Percentiles rank a stretch among this genome's conserved stretches.
phyloP scores from a whole-genome alignment of 2,797 vertebrate species.

The Chrosomus eos region DNA sequence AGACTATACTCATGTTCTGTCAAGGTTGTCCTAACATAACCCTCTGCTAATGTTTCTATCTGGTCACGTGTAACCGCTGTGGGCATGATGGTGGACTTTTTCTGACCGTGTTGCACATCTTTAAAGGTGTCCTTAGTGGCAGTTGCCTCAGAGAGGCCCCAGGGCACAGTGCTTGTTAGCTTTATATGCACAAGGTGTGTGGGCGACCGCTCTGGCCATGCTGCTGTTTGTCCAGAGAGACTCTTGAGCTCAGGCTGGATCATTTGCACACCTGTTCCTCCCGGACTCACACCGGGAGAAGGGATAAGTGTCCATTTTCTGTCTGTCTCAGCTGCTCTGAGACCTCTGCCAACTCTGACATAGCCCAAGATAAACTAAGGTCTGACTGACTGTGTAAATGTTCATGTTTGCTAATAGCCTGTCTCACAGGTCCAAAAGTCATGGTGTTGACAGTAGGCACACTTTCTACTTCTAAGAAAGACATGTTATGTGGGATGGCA shows the following conservation, averaged over 20 bases:
- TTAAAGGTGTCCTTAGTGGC: not conserved
- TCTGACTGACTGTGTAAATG: constrained; percentile 35
- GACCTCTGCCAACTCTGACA: constrained; percentile 28
- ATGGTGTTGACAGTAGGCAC: constrained; percentile 18
- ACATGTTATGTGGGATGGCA: constrained; percentile 24
- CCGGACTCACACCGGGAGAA: constrained; percentile 12
- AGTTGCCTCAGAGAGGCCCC: constrained; percentile 27
- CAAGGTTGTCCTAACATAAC: constrained; percentile 21
- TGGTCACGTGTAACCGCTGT: constrained; percentile 4
- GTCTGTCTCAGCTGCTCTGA: constrained; percentile 3
- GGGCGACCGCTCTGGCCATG: constrained; percentile 26
- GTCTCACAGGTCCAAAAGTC: not conserved
- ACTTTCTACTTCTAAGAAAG: constrained; percentile 39
- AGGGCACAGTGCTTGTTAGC: constrained; percentile 25
- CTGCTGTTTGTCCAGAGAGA: constrained; percentile 42
- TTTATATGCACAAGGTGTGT: constrained; percentile 10
- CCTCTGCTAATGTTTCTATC: constrained; percentile 17
- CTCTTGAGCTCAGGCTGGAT: constrained; percentile 22
- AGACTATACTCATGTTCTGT: constrained; percentile 22
- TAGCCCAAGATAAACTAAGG: constrained; percentile 11
- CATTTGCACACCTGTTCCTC: constrained; percentile 51
- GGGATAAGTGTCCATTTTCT: constrained; percentile 37
- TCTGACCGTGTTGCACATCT: not conserved
- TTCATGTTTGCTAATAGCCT: constrained; percentile 34
- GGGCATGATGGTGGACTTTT: constrained; percentile 15